phyloP scores from a whole-genome alignment of 2,797 vertebrate species.

The Xyrichtys novacula region DNA sequence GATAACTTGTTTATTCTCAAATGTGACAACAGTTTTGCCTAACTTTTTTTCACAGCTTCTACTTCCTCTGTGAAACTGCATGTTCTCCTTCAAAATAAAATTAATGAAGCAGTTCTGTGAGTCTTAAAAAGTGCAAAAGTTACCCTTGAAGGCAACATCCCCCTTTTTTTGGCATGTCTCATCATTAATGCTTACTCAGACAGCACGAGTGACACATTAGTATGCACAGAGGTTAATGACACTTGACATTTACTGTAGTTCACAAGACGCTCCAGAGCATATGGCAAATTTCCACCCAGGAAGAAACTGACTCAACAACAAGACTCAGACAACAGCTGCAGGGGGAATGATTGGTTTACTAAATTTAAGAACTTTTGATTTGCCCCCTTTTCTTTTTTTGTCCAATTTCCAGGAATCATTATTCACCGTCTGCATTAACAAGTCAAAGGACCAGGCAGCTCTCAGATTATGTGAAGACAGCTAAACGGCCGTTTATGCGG shows the following conservation, averaged over 20 bases:
- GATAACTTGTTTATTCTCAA: conserved; percentile 34
- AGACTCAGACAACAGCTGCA: conserved; percentile 66
- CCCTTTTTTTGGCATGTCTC: conserved; percentile 49
- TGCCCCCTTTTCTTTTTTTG: neutral
- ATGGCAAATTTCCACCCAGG: conserved; percentile 73
- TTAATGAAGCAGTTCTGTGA: conserved; percentile 26
- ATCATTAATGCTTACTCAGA: conserved; percentile 66
- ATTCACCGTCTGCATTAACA: conserved; percentile 35
- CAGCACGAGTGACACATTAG: conserved; percentile 71
- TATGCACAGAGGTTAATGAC: conserved; percentile 71
- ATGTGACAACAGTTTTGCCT: conserved; percentile 8
- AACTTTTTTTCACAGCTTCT: conserved; percentile 33
- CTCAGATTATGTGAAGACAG: conserved; percentile 41
- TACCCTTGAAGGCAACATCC: conserved; percentile 38
- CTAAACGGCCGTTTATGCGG: conserved; percentile 27
- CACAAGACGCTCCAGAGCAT: conserved; percentile 77
- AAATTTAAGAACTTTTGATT: conserved; percentile 36
- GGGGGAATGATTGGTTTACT: conserved; percentile 50
- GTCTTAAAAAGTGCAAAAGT: conserved; percentile 29
- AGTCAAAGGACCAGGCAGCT: conserved; percentile 35
- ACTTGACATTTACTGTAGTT: conserved; percentile 82
- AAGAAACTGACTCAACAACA: conserved; percentile 73
- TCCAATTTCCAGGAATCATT: conserved; percentile 17
- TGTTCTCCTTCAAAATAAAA: conserved; percentile 27
- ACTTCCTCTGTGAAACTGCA: conserved; percentile 6